Evolutionary conservation across 2,113 vertebrate genomes (phyloP).

Genomic region (Paradoxurus hermaphroditus): DNA sequence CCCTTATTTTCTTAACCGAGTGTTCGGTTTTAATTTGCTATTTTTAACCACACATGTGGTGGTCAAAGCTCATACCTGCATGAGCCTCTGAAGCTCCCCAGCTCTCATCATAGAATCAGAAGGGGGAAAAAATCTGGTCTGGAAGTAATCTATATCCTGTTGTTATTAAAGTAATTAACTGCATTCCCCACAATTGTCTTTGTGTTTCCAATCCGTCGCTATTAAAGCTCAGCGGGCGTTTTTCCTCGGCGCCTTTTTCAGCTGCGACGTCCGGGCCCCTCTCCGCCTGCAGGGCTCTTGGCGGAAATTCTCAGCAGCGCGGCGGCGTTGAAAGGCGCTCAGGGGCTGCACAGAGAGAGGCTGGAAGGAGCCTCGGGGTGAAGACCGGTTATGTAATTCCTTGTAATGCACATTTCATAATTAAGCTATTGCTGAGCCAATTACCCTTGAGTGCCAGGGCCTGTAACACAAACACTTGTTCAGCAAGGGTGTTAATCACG

Average conservation of each 20-base stretch:
- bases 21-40: neutral
- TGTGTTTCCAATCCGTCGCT: neutral
- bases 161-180: neutral
- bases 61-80: neutral
- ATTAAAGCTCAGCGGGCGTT: fast-evolving
- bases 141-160: neutral
- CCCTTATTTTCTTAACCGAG: fast-evolving
- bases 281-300: neutral
- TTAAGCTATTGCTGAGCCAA: neutral
- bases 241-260: neutral
- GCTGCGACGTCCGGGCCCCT: no score
- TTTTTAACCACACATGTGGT: neutral
- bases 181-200: fast-evolving
- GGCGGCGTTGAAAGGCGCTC: neutral
- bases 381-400: neutral
- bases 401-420: neutral
- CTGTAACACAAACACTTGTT: fast-evolving
- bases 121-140: neutral
- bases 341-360: neutral
- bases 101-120: neutral
- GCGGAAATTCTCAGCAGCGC: fast-evolving
- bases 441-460: neutral
- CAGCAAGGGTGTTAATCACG: neutral
- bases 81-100: neutral
- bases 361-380: neutral